Conservation (phyloP, 2,113 vertebrate genomes). For the Opisthocomus hoazin region DNA sequence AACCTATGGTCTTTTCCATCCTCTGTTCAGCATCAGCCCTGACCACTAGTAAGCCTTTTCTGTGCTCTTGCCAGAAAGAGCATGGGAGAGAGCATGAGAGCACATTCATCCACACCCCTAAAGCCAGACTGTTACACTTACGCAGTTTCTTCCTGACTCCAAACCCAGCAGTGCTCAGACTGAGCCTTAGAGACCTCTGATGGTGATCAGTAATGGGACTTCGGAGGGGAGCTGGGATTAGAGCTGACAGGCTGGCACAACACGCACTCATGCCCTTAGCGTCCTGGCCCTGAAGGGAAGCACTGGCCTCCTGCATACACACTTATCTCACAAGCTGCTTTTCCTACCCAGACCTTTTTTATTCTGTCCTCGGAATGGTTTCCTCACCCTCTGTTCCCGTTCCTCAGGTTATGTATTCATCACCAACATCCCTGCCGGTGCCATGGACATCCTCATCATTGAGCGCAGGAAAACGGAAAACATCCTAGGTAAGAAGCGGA, state of each 20-base stretch:
- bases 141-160: not conserved
- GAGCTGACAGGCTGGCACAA: not conserved
- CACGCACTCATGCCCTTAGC: not conserved
- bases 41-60: not conserved
- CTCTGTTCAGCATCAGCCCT: not conserved
- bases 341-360: not conserved
- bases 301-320: not conserved
- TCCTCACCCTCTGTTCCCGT: not conserved
- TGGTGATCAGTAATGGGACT: not conserved
- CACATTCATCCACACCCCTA: not conserved
- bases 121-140: not conserved
- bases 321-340: not conserved
- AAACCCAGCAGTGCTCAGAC: not conserved
- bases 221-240: not conserved
- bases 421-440: conserved; percentile 83
- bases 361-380: accelerated
- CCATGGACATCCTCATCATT: conserved; percentile 87
- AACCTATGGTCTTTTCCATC: not conserved
- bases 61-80: not conserved
- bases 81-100: not conserved
- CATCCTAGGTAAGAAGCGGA: conserved; percentile 77
- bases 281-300: not conserved
- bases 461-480: conserved; percentile 88
- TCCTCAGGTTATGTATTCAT: conserved; percentile 83
- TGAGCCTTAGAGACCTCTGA: not conserved